Conservation (phyloP, 2,888 invertebrate species). For the Pterobdella sp. region DNA sequence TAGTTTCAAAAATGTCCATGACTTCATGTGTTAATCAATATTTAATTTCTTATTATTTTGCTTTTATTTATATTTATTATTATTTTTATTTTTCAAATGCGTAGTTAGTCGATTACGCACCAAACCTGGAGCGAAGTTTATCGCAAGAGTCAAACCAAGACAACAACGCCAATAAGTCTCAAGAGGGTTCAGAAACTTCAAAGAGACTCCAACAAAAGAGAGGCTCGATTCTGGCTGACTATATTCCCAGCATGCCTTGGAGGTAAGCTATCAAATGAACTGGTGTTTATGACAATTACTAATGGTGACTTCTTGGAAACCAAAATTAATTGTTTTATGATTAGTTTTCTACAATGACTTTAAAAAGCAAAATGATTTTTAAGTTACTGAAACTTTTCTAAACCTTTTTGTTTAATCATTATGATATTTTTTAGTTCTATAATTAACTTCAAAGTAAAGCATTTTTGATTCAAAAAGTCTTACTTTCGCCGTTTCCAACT, state of each 20-base stretch:
- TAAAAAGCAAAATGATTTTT: too few relatives aligned
- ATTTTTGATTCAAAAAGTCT: too few relatives aligned
- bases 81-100: not conserved
- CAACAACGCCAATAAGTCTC: constrained; percentile 14
- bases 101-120: constrained; percentile 23
- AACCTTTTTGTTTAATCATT: too few relatives aligned
- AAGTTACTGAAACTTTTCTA: too few relatives aligned
- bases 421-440: too few relatives aligned
- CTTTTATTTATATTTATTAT: too few relatives aligned
- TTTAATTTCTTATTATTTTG: too few relatives aligned
- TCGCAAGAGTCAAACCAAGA: constrained; percentile 12
- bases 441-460: too few relatives aligned
- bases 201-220: constrained; percentile 34
- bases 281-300: not conserved
- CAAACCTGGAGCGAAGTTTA: constrained; percentile 20
- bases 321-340: too few relatives aligned
- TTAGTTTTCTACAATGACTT: too few relatives aligned
- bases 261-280: constrained; percentile 12
- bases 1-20: not conserved
- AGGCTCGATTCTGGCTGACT: constrained; percentile 40
- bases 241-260: constrained; percentile 40
- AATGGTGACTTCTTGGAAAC: too few relatives aligned
- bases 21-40: not conserved
- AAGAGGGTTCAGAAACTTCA: constrained; percentile 9
- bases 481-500: too few relatives aligned